phyloP scores from a whole-genome alignment of 2,113 vertebrate species.

The Ammodytes marinus region DNA sequence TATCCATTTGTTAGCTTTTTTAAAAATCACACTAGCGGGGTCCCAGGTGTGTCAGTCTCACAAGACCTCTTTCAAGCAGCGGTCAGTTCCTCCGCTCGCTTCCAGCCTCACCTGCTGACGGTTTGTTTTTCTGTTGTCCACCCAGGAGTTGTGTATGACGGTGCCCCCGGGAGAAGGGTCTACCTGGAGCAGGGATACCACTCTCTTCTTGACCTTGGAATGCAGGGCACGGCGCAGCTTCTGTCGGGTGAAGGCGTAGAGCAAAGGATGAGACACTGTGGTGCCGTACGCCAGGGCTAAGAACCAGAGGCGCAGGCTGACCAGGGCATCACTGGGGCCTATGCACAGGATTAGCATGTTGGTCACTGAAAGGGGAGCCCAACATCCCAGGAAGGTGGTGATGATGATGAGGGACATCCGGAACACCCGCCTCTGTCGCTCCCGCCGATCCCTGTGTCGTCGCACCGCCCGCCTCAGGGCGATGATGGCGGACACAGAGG shows the following conservation, averaged over 20 bases:
- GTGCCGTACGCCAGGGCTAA: slow-evolving; percentile 86
- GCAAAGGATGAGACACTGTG: slow-evolving; percentile 84
- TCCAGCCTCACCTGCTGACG: slow-evolving; percentile 79
- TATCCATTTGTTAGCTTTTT: slow-evolving; percentile 32
- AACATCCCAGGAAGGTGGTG: slow-evolving; percentile 85
- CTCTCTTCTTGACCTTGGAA: slow-evolving; percentile 85
- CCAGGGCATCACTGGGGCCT: slow-evolving; percentile 82
- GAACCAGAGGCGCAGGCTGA: slow-evolving; percentile 86
- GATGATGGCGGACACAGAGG: slow-evolving; percentile 86
- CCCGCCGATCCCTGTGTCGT: slow-evolving; percentile 83
- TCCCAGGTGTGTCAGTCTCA: slow-evolving; percentile 67
- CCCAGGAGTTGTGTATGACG: slow-evolving; percentile 85
- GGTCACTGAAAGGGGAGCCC: slow-evolving; percentile 84
- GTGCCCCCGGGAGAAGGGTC: slow-evolving; percentile 82
- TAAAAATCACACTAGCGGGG: slow-evolving; percentile 19
- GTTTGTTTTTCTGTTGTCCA: slow-evolving; percentile 79
- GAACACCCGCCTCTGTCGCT: slow-evolving; percentile 85
- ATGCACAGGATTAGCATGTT: slow-evolving; percentile 86
- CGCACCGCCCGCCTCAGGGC: slow-evolving; percentile 85
- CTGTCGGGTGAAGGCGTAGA: slow-evolving; percentile 87
- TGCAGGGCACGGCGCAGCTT: slow-evolving; percentile 85
- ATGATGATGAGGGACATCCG: slow-evolving; percentile 87
- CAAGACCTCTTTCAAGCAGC: slow-evolving; percentile 84
- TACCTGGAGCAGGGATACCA: slow-evolving; percentile 86
- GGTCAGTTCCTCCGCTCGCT: slow-evolving; percentile 83